These are phyloP conservation scores for Prionace glauca DNA, from an alignment of 2,797 vertebrate species.

Conservation along the genomic window DNA sequence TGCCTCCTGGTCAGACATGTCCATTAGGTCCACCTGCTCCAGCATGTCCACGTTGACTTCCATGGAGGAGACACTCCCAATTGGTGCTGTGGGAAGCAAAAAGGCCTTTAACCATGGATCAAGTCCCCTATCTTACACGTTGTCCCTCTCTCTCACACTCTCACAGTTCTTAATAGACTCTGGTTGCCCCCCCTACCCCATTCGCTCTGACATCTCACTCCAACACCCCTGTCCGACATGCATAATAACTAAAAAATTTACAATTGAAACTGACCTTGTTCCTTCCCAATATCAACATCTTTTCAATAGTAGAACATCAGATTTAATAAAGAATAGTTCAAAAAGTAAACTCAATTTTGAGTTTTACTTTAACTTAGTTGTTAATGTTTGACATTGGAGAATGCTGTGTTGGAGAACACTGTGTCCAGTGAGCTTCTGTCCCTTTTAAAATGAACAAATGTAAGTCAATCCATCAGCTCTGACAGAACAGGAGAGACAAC, in stretches of 20 bases:
- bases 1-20: constrained; percentile 84
- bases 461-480: background rate
- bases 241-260: background rate
- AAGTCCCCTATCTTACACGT: background rate
- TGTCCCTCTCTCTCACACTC: background rate
- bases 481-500: background rate
- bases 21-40: constrained; percentile 86
- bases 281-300: background rate
- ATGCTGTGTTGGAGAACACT: background rate
- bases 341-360: background rate
- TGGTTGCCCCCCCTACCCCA: background rate
- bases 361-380: background rate
- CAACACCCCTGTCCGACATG: background rate
- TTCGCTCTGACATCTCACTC: background rate
- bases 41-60: constrained; percentile 92
- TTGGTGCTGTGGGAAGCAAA: constrained; percentile 62
- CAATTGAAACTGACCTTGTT: background rate
- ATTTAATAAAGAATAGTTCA: background rate
- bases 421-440: background rate
- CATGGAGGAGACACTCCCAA: constrained; percentile 93
- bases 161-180: background rate
- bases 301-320: background rate
- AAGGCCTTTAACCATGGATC: background rate
- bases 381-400: background rate
- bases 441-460: background rate